phyloP scores from a whole-genome alignment of 2,113 vertebrate species.

The Noturus placidus region DNA sequence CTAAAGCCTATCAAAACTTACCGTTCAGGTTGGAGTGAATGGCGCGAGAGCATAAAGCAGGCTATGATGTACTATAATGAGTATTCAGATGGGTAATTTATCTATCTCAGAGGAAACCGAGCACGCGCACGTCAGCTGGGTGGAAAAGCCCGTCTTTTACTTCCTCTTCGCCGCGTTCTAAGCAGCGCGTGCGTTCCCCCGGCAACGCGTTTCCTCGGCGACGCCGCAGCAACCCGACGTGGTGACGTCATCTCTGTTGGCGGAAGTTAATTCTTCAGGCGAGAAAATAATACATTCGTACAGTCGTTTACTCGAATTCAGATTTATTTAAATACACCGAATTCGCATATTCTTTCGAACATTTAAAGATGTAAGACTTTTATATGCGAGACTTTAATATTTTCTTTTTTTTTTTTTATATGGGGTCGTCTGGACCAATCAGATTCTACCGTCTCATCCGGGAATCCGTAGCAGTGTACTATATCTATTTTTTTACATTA shows the following conservation, averaged over 20 bases:
- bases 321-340: background rate
- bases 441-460: background rate
- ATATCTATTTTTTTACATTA: too few species aligned
- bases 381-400: background rate
- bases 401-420: too few species aligned
- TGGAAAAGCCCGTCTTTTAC: background rate
- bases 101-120: background rate
- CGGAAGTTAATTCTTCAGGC: background rate
- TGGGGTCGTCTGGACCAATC: background rate
- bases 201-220: slow-evolving; percentile 9
- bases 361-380: background rate
- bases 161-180: background rate
- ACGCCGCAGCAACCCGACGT: background rate
- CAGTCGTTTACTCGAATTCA: background rate
- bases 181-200: background rate
- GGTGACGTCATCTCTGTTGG: background rate
- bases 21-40: background rate
- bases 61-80: too few species aligned
- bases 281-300: background rate
- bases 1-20: background rate
- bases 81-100: background rate
- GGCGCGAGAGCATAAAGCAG: background rate
- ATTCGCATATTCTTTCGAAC: background rate
- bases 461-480: background rate
- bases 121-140: background rate